These are phyloP conservation scores for Agrypnia vestita DNA, from an alignment of 1,140 invertebrate genomes.

Conservation along the genomic window DNA sequence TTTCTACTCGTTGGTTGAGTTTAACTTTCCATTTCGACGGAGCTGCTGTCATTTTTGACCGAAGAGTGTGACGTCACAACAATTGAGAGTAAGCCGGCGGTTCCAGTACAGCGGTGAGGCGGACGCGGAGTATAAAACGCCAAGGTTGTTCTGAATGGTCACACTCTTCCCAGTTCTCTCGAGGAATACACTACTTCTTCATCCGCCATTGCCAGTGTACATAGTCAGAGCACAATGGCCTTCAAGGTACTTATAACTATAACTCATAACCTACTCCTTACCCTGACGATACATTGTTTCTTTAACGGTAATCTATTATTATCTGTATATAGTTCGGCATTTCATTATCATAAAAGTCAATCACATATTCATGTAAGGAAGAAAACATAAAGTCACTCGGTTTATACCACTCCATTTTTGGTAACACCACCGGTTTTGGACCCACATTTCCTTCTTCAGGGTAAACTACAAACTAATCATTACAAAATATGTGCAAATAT, in stretches of 20 bases:
- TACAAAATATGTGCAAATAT: too few species aligned
- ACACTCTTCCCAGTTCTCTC: slow-evolving; percentile 14
- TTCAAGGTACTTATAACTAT: slow-evolving; percentile 30
- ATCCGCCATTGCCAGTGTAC: slow-evolving; percentile 1
- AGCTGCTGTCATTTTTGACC: neutral
- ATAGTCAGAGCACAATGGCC: slow-evolving; percentile 17
- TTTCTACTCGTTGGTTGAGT: slow-evolving; percentile 10
- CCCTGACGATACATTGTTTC: too few species aligned
- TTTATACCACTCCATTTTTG: too few species aligned
- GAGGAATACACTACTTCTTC: slow-evolving; percentile 21
- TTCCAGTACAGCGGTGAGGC: neutral
- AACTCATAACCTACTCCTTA: too few species aligned
- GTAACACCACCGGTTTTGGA: too few species aligned
- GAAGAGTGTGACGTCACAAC: slow-evolving; percentile 1
- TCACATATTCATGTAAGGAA: too few species aligned
- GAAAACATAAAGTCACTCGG: too few species aligned
- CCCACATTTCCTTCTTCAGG: too few species aligned
- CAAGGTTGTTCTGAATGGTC: slow-evolving; percentile 25
- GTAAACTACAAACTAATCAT: too few species aligned
- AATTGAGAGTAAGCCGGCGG: slow-evolving; percentile 22
- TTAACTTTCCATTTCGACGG: slow-evolving; percentile 26
- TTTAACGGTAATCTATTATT: too few species aligned
- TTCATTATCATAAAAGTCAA: too few species aligned
- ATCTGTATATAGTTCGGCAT: too few species aligned
- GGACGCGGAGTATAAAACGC: slow-evolving; percentile 15